Base-by-base conservation (phyloP, 1,140 invertebrate genomes). In the Leptinotarsa lineolata region DNA sequence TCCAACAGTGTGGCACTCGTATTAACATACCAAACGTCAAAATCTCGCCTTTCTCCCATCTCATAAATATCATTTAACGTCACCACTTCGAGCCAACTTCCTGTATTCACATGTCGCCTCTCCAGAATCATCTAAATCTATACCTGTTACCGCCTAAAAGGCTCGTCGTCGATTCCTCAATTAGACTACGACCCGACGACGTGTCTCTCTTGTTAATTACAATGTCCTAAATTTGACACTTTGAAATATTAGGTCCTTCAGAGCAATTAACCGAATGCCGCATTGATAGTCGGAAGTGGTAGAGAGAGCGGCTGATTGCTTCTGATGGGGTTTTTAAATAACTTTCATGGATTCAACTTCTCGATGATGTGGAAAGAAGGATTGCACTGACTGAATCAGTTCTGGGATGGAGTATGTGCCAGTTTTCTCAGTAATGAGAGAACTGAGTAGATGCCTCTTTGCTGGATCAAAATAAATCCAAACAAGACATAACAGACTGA, bases 181-280 rank as follows among this genome's bases (percentile, higher is more conserved):
- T 63, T 22, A 63, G 24, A 63, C 16, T n/a, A 15, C 61, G 20
- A 63, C 61, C 20, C 61, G 61, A 13, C 39, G 66, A 20, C 46
- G 4, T 46, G 48, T 68, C 72, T 24, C 24, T 18, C 65, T 70
- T 73, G 71, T 76, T 76, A 76, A 76, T 76, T 76, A 73, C 44
- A 60, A 58, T 21, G 67, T 68, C 74, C 72, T 72, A 65, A 76
- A 73, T 76, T 76, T 72, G 74, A 73, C 74, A 73, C 71, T 76
- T 76, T 76, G 74, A 76, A 76, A 76, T 76, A 76, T 73, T 65
- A 73, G 63, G 74, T 76, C 72, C 74, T 76, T 70, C 66, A 60
- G 64, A 73, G 66, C 74, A 73, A 76, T 76, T 73, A 76, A 44
- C 61, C 16, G 64, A 48, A 73, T 67, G 70, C 70, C 58, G 67